phyloP scores from a whole-genome alignment of 2,888 invertebrate species.

The Cyclophora punctaria region DNA sequence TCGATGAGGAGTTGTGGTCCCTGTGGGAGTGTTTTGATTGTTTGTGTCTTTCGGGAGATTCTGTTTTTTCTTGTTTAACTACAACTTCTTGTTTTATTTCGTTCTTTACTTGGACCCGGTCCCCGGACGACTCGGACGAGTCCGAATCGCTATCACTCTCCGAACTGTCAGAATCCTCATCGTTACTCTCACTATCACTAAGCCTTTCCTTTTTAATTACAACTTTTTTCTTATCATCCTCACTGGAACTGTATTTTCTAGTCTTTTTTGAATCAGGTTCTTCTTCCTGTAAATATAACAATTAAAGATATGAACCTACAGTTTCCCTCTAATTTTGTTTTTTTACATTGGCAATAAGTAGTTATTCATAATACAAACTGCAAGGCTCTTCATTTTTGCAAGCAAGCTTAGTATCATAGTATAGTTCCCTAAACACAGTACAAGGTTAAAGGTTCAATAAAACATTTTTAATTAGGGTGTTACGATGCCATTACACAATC shows the following conservation, averaged over 20 bases:
- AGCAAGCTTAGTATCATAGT: too few relatives aligned
- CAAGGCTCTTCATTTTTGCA: too few relatives aligned
- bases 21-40: conserved; percentile 30
- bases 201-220: conserved; percentile 34
- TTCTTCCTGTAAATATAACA: conserved; percentile 43
- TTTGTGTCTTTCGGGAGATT: conserved; percentile 36
- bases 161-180: conserved; percentile 39
- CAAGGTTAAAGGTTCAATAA: too few relatives aligned
- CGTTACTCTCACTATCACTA: conserved; percentile 30
- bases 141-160: conserved; percentile 43
- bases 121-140: conserved; percentile 43
- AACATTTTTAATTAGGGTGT: too few relatives aligned
- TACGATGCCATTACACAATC: too few relatives aligned
- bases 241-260: conserved; percentile 41
- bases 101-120: conserved; percentile 37
- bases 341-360: too few relatives aligned
- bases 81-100: conserved; percentile 43
- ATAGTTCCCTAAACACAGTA: too few relatives aligned
- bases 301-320: too few relatives aligned
- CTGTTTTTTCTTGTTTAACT: conserved; percentile 26
- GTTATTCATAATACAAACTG: too few relatives aligned
- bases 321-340: too few relatives aligned
- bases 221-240: conserved; percentile 36
- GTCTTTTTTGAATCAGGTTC: conserved; percentile 44
- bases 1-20: conserved; percentile 15